phyloP scores from a whole-genome alignment of 2,888 invertebrate genomes.

The Lasius platythorax region DNA sequence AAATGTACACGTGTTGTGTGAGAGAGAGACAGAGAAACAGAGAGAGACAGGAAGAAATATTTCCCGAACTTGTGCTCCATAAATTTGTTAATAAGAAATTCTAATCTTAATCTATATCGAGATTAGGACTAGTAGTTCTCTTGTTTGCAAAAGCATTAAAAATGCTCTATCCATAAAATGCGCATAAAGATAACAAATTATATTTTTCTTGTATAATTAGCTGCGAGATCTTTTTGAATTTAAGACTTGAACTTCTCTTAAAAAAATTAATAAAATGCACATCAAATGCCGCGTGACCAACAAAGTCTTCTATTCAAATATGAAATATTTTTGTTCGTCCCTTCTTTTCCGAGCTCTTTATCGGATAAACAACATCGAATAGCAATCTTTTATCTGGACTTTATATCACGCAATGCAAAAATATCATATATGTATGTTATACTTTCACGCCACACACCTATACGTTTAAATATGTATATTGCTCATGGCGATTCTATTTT shows the following conservation, averaged over 20 bases:
- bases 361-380: not conserved
- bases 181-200: not conserved
- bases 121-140: not conserved
- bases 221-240: slow-evolving; percentile 73
- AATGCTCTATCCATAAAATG: not conserved
- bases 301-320: slow-evolving; percentile 39
- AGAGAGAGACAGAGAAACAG: not conserved
- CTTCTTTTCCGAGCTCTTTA: not conserved
- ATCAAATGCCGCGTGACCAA: slow-evolving; percentile 62
- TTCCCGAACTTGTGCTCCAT: not conserved
- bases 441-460: not conserved
- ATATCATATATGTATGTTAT: not conserved
- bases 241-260: slow-evolving; percentile 64
- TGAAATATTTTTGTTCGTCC: not conserved
- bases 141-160: not conserved
- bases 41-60: not conserved
- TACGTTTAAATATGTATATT: not conserved
- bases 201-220: not conserved
- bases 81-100: not conserved
- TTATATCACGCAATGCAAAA: not conserved
- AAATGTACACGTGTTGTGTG: no score
- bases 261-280: slow-evolving; percentile 59
- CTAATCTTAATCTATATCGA: not conserved
- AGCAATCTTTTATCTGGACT: not conserved
- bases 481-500: not conserved